Percentiles rank a stretch among this genome's conserved stretches.
phyloP scores from a whole-genome alignment of 1,140 invertebrate genomes.

The Contarinia nasturtii region DNA sequence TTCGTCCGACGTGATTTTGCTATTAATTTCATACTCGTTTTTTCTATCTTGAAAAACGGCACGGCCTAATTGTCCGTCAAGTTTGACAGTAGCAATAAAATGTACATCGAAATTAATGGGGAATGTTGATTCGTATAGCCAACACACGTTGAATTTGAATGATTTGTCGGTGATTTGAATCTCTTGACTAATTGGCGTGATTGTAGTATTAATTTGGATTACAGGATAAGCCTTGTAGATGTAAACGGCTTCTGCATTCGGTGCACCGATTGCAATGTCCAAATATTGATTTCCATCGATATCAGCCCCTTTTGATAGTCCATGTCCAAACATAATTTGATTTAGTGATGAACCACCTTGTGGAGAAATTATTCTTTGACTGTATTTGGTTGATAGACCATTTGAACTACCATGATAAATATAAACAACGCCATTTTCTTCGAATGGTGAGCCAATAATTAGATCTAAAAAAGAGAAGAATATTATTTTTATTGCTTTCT shows the following conservation, averaged over 20 bases:
- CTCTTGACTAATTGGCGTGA: constrained; percentile 27
- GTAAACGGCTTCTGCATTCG: constrained; percentile 31
- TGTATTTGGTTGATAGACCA: constrained; percentile 28
- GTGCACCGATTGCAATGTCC: constrained; percentile 40
- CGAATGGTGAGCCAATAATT: constrained; percentile 47
- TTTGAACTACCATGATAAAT: constrained; percentile 36
- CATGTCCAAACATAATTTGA: constrained; percentile 28
- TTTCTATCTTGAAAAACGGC: constrained; percentile 10
- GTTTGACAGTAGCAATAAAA: constrained; percentile 7
- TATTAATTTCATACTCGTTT: constrained; percentile 17
- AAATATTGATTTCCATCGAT: constrained; percentile 32
- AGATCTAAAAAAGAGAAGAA: no score
- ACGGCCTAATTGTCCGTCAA: constrained; percentile 16
- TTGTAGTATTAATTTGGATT: constrained; percentile 23
- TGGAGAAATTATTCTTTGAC: constrained; percentile 25
- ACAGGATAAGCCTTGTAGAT: constrained; percentile 35
- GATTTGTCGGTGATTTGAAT: constrained; percentile 26
- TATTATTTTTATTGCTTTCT: no score
- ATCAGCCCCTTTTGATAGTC: constrained; percentile 40
- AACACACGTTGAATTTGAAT: constrained; percentile 28
- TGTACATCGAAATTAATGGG: no score
- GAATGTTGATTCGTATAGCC: constrained; percentile 14
- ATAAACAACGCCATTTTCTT: constrained; percentile 40
- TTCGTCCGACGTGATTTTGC: constrained; percentile 6
- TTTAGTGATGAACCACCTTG: background rate